Evolutionary conservation across 1,140 invertebrate genomes (phyloP), one percentile per base, ranked within the genome.

Genomic region (Saxidomus purpurata): DNA sequence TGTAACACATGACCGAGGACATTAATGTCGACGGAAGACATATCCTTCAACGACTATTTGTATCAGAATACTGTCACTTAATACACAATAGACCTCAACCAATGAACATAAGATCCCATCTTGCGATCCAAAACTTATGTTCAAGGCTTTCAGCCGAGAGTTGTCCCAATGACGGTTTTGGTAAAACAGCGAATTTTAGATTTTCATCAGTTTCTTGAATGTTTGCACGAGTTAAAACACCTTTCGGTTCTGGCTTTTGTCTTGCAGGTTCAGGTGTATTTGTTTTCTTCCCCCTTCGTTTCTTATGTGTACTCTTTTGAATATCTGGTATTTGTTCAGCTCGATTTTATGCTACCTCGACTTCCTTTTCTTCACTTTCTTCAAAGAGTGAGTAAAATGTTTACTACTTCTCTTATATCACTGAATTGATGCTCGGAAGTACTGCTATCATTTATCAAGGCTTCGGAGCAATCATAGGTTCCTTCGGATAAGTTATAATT

Each of bases 51-150:
- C 55, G 40, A 59, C 2, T 11, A 25, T 82, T 31, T 15, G 6
- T 40, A 34, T 28, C 25, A 11, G 79, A 28, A 61, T 82, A 61
- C 31, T 82, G 49, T 52, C 79, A 82, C 36, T 82, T 82, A 2
- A 82, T 82, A 61, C 79, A 82, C 49, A 82, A 28, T 22, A 82
- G 17, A 8, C 55, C 79, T 28, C 61, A 22, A 28, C 36, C 9
- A 8, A 82, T 36, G 4, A 52, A 2, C 31, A 82, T 34, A 8
- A 82, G 47, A 28, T 82, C 55, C 79, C 79, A 82, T 82, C 79
- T 82, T 40, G 79, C 9, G 2, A 82, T 59, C 79, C 79, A 82
- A 61, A 82, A 82, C 25, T 82, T 61, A 13, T 13, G 4, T 6
- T 47, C 79, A 28, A 28, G 22, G 61, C 79, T 82, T 82, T 61